Base-by-base conservation (phyloP, 1,140 invertebrate genomes). In the Drusus annulatus region DNA sequence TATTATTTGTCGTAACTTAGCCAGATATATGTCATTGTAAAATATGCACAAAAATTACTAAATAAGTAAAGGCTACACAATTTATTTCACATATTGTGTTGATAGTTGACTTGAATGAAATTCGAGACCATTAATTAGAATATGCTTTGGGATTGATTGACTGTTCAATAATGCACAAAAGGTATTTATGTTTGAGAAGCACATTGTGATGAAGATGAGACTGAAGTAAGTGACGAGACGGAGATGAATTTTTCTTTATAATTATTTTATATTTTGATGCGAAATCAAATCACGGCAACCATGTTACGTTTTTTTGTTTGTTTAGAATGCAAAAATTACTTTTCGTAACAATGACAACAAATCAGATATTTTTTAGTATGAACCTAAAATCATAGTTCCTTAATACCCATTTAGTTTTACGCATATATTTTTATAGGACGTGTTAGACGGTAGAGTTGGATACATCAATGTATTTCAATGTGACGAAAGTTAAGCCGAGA, bases 171-270 rank as follows among this genome's bases (percentile, higher is more conserved):
- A 6, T 60, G 56, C 56, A 60, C 56, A 60, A 60, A 8, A 60
- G 8, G 17, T 60, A 60, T 60, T 60, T 19, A 60, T 60, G 7
- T 17, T 19, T 21, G 17, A 60, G 56, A 60, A 60, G 62, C 62
- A 28, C 62, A 65, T 65, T 65, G 62, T 65, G 62, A 65, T 65
- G 62, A 28, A 25, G n/a, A 65, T 65, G 62, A 65, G 62, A 65
- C 62, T 65, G 62, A 63, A 23, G 60, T 4, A 25, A 63, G 60
- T 16, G 60, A 60, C 17, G 62, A 45, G 36, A 65, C 15, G 62
- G 62, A 65, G 23, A 21, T 60, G 56, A 21, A 21, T 60, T 60
- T 60, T 19, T 60, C 23, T 60, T 60, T 60, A 23, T 21, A 21
- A 21, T 21, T 60, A 60, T 60, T 60, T 60, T 60, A 60, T 23